Evolutionary conservation across 2,113 vertebrate species (phyloP).

Genomic region (Aleadryas rufinucha): DNA sequence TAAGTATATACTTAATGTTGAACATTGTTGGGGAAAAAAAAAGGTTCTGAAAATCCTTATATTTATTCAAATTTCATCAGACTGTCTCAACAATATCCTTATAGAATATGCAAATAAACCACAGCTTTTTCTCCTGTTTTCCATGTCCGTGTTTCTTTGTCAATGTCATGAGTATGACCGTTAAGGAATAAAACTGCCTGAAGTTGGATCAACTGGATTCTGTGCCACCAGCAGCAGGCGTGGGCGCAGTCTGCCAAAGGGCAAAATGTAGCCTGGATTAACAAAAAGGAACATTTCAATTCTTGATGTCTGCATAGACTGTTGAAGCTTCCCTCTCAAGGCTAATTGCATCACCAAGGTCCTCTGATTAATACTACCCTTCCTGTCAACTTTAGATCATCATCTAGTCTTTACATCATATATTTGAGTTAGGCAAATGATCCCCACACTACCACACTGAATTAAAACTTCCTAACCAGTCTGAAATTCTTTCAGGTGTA

Average conservation of each 20-base stretch:
- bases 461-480: not conserved
- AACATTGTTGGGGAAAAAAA: conserved; percentile 43
- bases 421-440: not conserved
- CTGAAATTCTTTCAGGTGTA: not conserved
- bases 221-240: not conserved
- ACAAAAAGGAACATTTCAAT: not conserved
- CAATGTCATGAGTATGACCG: conserved; percentile 39
- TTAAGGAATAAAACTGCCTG: not conserved
- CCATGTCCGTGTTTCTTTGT: not conserved
- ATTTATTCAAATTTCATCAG: conserved; percentile 72
- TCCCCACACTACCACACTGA: not conserved
- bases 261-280: not conserved
- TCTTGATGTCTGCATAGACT: not conserved
- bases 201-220: not conserved
- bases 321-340: conserved; percentile 15
- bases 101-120: conserved; percentile 70
- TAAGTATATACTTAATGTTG: conserved; percentile 70
- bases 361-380: conserved; percentile 44
- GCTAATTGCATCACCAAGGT: conserved; percentile 60
- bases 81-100: conserved; percentile 57
- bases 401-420: not conserved
- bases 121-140: conserved; percentile 36
- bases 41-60: conserved; percentile 52
- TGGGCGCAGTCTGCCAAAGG: not conserved
- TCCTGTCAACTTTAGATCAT: conserved; percentile 50